phyloP scores from a whole-genome alignment of 2,113 vertebrate species.

The Sander lucioperca region DNA sequence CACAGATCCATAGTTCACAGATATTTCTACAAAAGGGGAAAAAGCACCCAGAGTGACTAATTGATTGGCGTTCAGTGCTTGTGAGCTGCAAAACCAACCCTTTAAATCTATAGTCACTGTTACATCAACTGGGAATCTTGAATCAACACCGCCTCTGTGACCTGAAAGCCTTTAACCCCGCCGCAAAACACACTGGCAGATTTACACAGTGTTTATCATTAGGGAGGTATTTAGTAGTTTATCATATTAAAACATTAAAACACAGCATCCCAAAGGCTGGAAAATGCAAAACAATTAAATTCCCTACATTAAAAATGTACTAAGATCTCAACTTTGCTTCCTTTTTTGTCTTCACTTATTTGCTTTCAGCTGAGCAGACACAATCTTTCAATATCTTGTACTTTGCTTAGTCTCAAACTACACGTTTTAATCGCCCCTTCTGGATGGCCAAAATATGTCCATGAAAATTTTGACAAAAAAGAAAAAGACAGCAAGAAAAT shows the following conservation, averaged over 20 bases:
- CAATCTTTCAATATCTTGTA: too few relatives aligned
- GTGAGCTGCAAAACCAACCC: background rate
- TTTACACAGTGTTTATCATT: background rate
- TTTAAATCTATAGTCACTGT: constrained; percentile 19
- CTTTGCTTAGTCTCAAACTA: too few relatives aligned
- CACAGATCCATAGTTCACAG: constrained; percentile 33
- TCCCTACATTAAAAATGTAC: constrained; percentile 7
- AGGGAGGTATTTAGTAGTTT: constrained; percentile 18
- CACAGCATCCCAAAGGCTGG: constrained; percentile 2
- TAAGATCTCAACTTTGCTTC: background rate
- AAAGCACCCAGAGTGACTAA: background rate
- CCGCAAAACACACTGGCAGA: constrained; percentile 1
- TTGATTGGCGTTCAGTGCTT: background rate
- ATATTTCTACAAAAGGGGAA: background rate
- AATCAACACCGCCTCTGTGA: constrained; percentile 1
- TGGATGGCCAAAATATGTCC: background rate
- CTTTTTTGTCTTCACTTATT: background rate
- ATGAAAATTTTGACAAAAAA: background rate
- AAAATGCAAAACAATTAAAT: constrained; percentile 28
- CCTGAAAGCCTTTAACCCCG: background rate
- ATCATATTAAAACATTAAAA: constrained; percentile 20
- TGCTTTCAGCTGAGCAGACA: background rate
- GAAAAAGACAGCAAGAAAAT: background rate
- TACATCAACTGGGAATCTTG: constrained; percentile 17
- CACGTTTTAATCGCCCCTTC: background rate